A percentile compares a stretch with the other conserved stretches of the same genome.
phyloP scores from a whole-genome alignment of 2,797 vertebrate genomes.

The Spinibarbus caldwelli region DNA sequence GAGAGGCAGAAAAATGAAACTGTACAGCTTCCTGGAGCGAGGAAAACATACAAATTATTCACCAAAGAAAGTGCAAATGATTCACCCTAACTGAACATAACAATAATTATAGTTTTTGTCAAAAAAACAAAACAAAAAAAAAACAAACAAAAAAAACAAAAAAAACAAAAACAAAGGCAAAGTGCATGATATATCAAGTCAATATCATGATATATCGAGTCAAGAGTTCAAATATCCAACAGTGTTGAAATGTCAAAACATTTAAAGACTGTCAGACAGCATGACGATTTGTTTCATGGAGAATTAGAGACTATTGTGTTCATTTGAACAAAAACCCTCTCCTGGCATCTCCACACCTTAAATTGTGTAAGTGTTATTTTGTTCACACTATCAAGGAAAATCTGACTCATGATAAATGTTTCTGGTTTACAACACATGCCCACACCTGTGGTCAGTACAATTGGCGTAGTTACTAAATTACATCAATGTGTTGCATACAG shows the following conservation, averaged over 20 bases:
- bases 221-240: neutral
- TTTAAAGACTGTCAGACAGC: neutral
- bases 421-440: neutral
- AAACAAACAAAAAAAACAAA: neutral
- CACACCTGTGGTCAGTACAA: neutral
- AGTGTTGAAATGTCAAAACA: constrained; percentile 12
- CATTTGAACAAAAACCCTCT: neutral
- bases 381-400: neutral
- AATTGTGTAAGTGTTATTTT: neutral
- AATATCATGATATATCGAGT: no score
- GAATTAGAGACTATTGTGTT: constrained; percentile 9
- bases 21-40: neutral
- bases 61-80: neutral
- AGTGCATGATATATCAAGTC: neutral
- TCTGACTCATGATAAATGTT: constrained; percentile 10
- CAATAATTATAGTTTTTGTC: neutral
- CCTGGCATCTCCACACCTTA: constrained; percentile 8
- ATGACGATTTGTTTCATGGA: neutral
- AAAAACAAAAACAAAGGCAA: neutral
- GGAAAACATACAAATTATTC: neutral
- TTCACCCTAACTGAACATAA: neutral
- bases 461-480: neutral
- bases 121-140: neutral
- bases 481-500: neutral
- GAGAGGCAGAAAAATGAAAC: neutral